Conservation (phyloP, 2,113 vertebrate genomes). For the Capra hircus region DNA sequence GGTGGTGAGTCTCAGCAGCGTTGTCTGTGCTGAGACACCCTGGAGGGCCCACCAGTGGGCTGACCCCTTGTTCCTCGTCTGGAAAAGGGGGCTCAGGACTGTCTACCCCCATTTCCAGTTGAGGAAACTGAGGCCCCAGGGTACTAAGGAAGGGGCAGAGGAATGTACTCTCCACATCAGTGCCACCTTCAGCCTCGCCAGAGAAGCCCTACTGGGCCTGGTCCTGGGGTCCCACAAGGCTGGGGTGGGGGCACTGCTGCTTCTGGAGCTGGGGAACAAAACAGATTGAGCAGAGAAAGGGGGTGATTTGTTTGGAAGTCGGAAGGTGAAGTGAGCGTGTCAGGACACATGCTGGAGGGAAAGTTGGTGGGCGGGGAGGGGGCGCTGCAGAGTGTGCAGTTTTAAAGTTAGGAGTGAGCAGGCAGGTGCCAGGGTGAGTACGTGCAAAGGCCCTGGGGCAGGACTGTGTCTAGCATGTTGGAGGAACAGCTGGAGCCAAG, state of each 20-base stretch:
- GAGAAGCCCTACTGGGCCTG: not conserved
- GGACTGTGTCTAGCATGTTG: accelerated
- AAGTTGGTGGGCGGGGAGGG: not conserved
- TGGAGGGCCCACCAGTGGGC: too few species aligned
- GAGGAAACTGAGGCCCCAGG: not conserved
- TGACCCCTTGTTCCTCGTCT: not conserved
- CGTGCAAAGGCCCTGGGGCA: not conserved
- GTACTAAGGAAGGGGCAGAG: not conserved
- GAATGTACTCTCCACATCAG: not conserved
- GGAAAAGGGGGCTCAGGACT: not conserved
- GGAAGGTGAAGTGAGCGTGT: not conserved
- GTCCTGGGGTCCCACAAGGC: not conserved
- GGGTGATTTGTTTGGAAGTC: not conserved
- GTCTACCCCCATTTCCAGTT: not conserved
- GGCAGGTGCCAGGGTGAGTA: accelerated
- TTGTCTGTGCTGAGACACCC: not conserved
- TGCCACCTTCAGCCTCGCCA: not conserved
- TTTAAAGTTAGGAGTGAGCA: accelerated
- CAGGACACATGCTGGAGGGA: not conserved
- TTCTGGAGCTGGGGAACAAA: not conserved
- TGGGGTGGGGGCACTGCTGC: not conserved
- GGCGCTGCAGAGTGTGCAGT: too few species aligned
- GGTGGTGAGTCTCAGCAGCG: slow-evolving; percentile 80
- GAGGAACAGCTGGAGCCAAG: not conserved
- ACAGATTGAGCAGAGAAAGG: not conserved